phyloP scores from a whole-genome alignment of 2,113 vertebrate genomes.

The Epinephelus moara region DNA sequence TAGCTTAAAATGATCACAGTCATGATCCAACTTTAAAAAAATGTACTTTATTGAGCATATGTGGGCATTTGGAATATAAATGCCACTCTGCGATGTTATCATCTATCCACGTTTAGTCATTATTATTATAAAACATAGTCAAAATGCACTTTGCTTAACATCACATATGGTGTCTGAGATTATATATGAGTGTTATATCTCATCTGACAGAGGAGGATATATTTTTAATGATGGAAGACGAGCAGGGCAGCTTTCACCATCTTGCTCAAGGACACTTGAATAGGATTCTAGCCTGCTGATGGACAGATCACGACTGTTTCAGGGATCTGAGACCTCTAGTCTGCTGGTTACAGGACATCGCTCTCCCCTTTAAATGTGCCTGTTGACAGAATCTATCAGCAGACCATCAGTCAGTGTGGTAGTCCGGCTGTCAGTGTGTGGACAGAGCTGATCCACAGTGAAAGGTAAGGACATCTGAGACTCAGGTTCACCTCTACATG shows the following conservation, averaged over 20 bases:
- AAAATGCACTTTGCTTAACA: not conserved
- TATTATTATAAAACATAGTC: not conserved
- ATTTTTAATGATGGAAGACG: conserved; percentile 1
- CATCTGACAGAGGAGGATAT: not conserved
- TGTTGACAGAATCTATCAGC: conserved; percentile 59
- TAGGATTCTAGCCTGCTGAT: not conserved
- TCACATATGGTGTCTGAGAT: not conserved
- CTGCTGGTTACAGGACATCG: not conserved
- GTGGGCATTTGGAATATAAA: not conserved
- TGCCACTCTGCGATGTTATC: not conserved
- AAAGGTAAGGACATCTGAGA: conserved; percentile 53
- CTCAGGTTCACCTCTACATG: not conserved
- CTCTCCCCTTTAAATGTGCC: conserved; percentile 23
- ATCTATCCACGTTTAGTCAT: not conserved
- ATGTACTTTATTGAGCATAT: not conserved
- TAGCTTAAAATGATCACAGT: not conserved
- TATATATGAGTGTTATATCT: not conserved
- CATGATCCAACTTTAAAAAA: not conserved
- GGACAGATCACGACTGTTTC: not conserved
- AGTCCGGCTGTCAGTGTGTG: conserved; percentile 14
- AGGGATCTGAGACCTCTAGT: conserved; percentile 15
- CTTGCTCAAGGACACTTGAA: conserved; percentile 12
- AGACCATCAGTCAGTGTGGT: conserved; percentile 41
- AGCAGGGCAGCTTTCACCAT: not conserved
- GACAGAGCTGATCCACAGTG: conserved; percentile 14